These are phyloP conservation scores for Orthosia incerta DNA, from an alignment of 2,888 invertebrate species.

Conservation along the genomic window DNA sequence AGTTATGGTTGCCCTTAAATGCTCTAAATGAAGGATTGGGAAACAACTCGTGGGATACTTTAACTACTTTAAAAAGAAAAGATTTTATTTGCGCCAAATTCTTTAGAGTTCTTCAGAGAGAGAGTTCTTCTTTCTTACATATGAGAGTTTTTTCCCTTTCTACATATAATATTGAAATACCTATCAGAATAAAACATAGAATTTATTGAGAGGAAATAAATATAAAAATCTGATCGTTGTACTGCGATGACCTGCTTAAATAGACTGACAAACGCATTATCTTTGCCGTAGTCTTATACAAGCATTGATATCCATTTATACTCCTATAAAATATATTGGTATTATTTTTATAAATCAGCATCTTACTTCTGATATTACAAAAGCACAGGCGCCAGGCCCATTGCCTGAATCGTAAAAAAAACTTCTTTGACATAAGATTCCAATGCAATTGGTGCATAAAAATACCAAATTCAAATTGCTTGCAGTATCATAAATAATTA, in stretches of 20 bases:
- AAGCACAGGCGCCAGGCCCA: not conserved
- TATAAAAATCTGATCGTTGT: too few relatives aligned
- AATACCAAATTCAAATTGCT: slow-evolving; percentile 18
- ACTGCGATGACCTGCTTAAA: too few relatives aligned
- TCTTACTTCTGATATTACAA: not conserved
- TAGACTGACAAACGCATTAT: too few relatives aligned
- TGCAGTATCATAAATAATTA: slow-evolving; percentile 31
- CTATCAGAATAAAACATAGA: too few relatives aligned
- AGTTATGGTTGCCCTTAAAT: slow-evolving; percentile 55
- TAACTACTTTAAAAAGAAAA: not conserved
- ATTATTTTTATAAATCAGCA: not conserved
- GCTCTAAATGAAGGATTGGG: slow-evolving; percentile 3
- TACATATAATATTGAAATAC: not conserved
- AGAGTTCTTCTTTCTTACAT: too few relatives aligned
- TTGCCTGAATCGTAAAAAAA: not conserved
- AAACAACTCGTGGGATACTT: too few relatives aligned
- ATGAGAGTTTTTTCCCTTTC: too few relatives aligned
- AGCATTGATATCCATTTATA: too few relatives aligned
- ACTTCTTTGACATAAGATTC: slow-evolving; percentile 4
- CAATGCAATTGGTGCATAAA: slow-evolving; percentile 8
- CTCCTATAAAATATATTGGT: too few relatives aligned
- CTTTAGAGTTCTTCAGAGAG: not conserved
- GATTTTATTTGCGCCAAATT: not conserved
- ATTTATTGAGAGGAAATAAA: too few relatives aligned
- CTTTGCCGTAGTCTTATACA: too few relatives aligned